Evolutionary conservation across 2,888 invertebrate genomes (phyloP).

Genomic region (Chrysolina americana): DNA sequence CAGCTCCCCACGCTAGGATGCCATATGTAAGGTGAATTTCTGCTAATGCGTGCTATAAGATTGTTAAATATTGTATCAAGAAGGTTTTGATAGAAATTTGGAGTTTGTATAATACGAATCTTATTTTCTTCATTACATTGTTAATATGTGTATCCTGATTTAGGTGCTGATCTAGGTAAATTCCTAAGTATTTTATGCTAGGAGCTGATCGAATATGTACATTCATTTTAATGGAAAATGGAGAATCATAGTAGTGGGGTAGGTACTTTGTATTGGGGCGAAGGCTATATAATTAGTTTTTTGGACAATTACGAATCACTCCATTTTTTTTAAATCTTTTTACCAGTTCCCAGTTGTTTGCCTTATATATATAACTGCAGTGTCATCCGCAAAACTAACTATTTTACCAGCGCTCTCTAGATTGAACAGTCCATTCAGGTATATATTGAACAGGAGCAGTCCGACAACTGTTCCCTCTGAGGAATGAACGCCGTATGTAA

Average conservation of each 20-base stretch:
- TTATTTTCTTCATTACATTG: background rate
- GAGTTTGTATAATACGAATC: constrained; percentile 17
- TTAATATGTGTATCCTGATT: constrained; percentile 4
- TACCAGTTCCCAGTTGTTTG: too few species aligned
- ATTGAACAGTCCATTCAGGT: too few species aligned
- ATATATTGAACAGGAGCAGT: too few species aligned
- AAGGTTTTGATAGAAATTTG: background rate
- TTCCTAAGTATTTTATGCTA: background rate
- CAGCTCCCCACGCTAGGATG: constrained; percentile 19
- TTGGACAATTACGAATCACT: background rate
- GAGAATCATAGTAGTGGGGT: background rate
- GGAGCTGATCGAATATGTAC: constrained; percentile 8
- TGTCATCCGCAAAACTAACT: too few species aligned
- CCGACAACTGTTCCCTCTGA: too few species aligned
- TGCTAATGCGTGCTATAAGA: constrained; percentile 10
- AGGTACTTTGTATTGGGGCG: background rate
- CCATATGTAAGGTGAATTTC: constrained; percentile 8
- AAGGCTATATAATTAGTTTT: too few species aligned
- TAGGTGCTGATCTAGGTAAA: constrained; percentile 18
- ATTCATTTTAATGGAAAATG: background rate
- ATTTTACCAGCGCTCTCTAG: too few species aligned
- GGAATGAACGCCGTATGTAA: too few species aligned
- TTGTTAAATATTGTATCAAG: background rate
- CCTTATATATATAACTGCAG: too few species aligned
- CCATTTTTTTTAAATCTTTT: constrained; percentile 29